These are phyloP conservation scores for Macaca nemestrina DNA, from an alignment of 2,113 vertebrate species.

Conservation along the genomic window DNA sequence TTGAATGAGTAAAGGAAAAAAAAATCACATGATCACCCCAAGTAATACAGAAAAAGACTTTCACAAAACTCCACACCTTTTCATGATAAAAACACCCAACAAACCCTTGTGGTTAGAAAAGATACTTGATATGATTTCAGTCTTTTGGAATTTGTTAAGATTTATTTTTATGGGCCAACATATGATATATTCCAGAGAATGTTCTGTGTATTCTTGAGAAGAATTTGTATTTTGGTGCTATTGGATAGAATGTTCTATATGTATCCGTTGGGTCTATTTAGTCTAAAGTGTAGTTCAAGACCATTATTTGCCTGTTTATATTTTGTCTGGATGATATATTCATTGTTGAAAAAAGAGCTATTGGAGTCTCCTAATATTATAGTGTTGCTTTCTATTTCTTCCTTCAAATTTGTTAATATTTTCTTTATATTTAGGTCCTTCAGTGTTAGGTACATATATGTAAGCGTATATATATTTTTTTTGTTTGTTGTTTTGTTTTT, in stretches of 20 bases:
- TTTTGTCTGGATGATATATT: not conserved
- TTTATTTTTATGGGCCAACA: not conserved
- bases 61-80: not conserved
- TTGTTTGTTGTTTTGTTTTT: no score
- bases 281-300: not conserved
- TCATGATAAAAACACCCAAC: not conserved
- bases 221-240: not conserved
- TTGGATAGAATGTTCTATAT: not conserved
- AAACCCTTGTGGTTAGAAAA: not conserved
- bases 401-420: not conserved
- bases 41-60: not conserved
- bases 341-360: not conserved
- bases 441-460: no score
- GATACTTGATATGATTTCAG: not conserved
- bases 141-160: not conserved
- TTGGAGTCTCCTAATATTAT: not conserved
- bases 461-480: no score
- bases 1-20: not conserved
- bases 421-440: not conserved
- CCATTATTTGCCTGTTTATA: not conserved
- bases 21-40: not conserved
- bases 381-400: not conserved
- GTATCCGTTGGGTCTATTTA: not conserved
- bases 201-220: not conserved
- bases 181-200: not conserved